A percentile compares a stretch with the other conserved stretches of the same genome.
These are phyloP conservation scores for Armadillidium nasatum DNA, from an alignment of 1,140 invertebrate species.

Conservation along the genomic window DNA sequence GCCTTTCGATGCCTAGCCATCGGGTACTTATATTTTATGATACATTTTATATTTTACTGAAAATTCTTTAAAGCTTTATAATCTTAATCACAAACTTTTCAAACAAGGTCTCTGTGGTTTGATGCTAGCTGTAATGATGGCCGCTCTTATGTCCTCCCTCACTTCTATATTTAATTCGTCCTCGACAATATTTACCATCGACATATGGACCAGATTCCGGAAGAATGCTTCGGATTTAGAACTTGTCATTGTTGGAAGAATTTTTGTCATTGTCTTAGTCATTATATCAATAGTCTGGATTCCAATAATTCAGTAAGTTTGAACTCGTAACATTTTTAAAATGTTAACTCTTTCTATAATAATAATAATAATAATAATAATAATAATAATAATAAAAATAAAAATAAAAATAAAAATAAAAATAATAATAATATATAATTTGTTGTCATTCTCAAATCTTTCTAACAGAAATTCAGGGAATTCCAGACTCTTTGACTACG, in stretches of 20 bases:
- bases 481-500: slow-evolving; percentile 56
- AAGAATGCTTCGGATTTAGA: slow-evolving; percentile 1
- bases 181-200: slow-evolving; percentile 57
- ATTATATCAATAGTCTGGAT: slow-evolving; percentile 56
- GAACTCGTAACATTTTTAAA: too few relatives aligned
- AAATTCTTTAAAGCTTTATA: too few relatives aligned
- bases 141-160: slow-evolving; percentile 55
- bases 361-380: too few relatives aligned
- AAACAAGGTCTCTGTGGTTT: slow-evolving; percentile 50
- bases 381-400: too few relatives aligned
- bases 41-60: too few relatives aligned
- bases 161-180: slow-evolving; percentile 58
- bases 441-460: not conserved
- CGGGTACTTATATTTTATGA: too few relatives aligned
- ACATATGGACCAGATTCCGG: slow-evolving; percentile 50
- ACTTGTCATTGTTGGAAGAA: slow-evolving; percentile 24
- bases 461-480: slow-evolving; percentile 30
- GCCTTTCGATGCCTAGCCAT: too few relatives aligned
- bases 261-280: slow-evolving; percentile 53
- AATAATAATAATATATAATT: too few relatives aligned
- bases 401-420: too few relatives aligned
- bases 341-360: too few relatives aligned
- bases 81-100: too few relatives aligned
- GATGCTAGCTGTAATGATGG: slow-evolving; percentile 58
- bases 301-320: slow-evolving; percentile 53